Evolutionary conservation across 2,113 vertebrate species (phyloP).

Genomic region (Eurystomus gularis): DNA sequence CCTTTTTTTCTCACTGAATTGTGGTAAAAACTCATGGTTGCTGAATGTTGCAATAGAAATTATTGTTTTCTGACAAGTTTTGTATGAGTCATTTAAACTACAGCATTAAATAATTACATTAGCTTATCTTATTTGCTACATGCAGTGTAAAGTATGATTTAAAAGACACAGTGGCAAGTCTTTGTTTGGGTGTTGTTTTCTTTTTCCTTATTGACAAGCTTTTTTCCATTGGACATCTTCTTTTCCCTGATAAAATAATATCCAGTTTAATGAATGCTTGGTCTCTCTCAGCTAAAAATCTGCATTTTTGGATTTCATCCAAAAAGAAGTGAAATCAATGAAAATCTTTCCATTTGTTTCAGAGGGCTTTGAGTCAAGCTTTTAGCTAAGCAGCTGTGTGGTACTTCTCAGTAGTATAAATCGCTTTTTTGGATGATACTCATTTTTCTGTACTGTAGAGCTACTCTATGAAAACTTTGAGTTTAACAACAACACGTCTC

Average conservation of each 20-base stretch:
- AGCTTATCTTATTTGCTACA: not conserved
- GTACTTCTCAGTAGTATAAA: not conserved
- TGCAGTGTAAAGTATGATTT: not conserved
- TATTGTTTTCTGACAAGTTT: not conserved
- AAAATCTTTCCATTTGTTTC: slow-evolving; percentile 47
- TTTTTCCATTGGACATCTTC: not conserved
- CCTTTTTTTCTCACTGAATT: not conserved
- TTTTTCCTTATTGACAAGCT: not conserved
- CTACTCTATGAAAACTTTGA: not conserved
- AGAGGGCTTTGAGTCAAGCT: slow-evolving; percentile 3
- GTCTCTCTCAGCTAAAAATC: not conserved
- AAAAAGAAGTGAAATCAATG: slow-evolving; percentile 33
- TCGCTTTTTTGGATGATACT: not conserved
- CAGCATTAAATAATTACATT: not conserved
- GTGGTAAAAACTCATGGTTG: not conserved
- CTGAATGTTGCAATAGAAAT: not conserved
- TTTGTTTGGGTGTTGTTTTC: not conserved
- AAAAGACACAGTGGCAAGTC: not conserved
- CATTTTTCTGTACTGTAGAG: not conserved
- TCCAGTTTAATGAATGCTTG: not conserved
- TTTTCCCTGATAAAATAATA: not conserved
- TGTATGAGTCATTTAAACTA: not conserved
- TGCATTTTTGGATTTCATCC: not conserved
- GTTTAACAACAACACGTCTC: not conserved
- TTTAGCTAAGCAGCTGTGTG: not conserved